Evolutionary conservation across 2,888 invertebrate genomes (phyloP), one percentile per base, ranked within the genome.

Genomic region (Sceliomorpha sp.): DNA sequence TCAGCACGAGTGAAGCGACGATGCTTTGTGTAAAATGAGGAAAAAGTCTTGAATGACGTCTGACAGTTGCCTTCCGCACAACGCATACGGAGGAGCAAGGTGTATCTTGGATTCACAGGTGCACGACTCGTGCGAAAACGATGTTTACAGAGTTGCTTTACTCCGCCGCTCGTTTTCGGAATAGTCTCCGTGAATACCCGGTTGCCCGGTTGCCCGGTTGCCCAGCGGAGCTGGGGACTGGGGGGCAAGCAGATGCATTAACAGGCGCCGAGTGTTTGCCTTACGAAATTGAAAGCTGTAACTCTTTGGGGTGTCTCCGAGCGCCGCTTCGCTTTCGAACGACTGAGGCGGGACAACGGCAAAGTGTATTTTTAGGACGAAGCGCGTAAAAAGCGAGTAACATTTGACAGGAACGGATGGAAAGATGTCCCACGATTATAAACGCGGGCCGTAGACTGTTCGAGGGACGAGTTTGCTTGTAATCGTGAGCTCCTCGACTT

Each of bases 261-360:
- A 50, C 50, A 42, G 47, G 70, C 70, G 64, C 59, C 51, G 71
- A 73, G 71, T 78, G 77, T 79, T 79, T 79, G 76, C 78, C 67
- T 74, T 73, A 76, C 81, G 74, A 81, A 81, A 82, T 82, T 80
- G 82, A 80, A 82, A 81, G 78, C 80, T 78, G 81, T 80, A 80
- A 82, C 80, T 81, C 77, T 78, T 79, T 70, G 66, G 73, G 64
- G 67, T 75, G 75, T 79, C 68, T 64, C 75, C 58, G 51, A 64
- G 56, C 62, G 42, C 26, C 14, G n/a, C 40, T 36, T 42, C 32
- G 51, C 27, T 29, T 48, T 20, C 17, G 24, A 48, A 44, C 53
- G 71, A 53, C 42, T 44, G 31, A 55, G 24, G 24, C 13, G 17
- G n/a, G 32, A 26, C 10, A 15, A 20, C 27, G 17, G 36, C 63